Percentiles rank a stretch among this genome's conserved stretches.
Conservation (phyloP, 1,140 invertebrate species). For the Drosophila ficusphila region DNA sequence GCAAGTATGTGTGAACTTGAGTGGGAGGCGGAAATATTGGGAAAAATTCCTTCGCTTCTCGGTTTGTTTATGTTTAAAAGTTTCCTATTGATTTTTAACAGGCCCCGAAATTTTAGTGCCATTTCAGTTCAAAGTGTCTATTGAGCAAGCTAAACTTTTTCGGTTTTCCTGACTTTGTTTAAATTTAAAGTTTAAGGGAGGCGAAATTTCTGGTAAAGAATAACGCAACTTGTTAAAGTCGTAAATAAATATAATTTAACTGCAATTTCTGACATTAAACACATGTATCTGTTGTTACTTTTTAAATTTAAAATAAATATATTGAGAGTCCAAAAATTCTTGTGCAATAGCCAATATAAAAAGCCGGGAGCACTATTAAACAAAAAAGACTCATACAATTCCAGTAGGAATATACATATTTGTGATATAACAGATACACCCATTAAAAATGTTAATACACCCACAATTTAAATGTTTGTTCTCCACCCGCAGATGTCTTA, state of each 20-base stretch:
- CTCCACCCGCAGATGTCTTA: conserved; percentile 53
- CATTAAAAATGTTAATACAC: neutral
- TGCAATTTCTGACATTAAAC: too few species aligned
- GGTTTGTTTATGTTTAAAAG: conserved; percentile 54
- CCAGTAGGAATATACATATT: too few species aligned
- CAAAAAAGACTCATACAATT: neutral
- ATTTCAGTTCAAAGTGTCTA: neutral
- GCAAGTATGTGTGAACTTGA: conserved; percentile 52
- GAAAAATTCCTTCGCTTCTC: conserved; percentile 42
- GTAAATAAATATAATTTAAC: too few species aligned
- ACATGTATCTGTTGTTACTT: too few species aligned
- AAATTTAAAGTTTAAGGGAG: conserved; percentile 2
- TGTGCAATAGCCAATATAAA: too few species aligned
- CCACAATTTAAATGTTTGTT: conserved; percentile 25
- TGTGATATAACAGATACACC: neutral
- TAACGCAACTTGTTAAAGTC: neutral
- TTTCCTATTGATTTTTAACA: conserved; percentile 55
- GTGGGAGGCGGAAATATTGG: conserved; percentile 52
- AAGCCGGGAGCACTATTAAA: too few species aligned
- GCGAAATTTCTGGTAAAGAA: neutral
- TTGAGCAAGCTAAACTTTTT: neutral
- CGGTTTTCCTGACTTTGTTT: neutral
- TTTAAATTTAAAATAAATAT: too few species aligned
- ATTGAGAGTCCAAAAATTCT: too few species aligned
- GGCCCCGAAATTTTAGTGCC: conserved; percentile 26